Percentiles rank a stretch among this genome's conserved stretches.
Conservation (phyloP, 2,888 invertebrate species). For the Hemistola chrysoprasaria region DNA sequence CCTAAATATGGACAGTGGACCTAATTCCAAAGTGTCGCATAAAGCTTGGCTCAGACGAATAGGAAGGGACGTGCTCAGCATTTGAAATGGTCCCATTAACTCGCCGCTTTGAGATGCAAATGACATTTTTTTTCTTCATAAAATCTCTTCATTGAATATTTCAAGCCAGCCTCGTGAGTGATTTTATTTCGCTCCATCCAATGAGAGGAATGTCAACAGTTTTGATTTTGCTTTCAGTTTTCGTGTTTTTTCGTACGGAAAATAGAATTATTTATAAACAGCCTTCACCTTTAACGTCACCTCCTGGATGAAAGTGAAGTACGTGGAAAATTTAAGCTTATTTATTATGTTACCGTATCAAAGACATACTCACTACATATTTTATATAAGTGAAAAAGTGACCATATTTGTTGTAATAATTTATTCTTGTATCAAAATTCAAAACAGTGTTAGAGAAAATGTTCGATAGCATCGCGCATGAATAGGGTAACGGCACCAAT, state of each 20-base stretch:
- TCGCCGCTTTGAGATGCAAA: conserved; percentile 78
- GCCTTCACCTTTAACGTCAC: too few relatives aligned
- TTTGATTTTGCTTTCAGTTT: conserved; percentile 7
- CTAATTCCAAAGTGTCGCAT: conserved; percentile 53
- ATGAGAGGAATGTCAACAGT: conserved; percentile 12
- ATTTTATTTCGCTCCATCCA: conserved; percentile 54
- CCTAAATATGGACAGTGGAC: conserved; percentile 18
- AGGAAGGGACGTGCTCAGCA: conserved; percentile 70
- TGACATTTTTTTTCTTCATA: conserved; percentile 68
- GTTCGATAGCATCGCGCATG: conserved; percentile 33
- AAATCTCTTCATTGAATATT: conserved; percentile 78
- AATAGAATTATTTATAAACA: neutral
- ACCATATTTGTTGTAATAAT: too few relatives aligned
- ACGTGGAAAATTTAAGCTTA: too few relatives aligned
- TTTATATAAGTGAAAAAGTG: too few relatives aligned
- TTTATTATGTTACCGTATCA: too few relatives aligned
- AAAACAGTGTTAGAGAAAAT: conserved; percentile 23
- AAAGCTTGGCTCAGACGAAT: conserved; percentile 67
- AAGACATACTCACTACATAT: too few relatives aligned
- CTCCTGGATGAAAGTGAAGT: too few relatives aligned
- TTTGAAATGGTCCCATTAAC: conserved; percentile 70
- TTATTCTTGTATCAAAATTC: conserved; percentile 8
- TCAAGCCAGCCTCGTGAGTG: conserved; percentile 60
- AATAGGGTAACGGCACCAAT: conserved; percentile 63
- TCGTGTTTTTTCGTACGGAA: neutral